These are phyloP conservation scores for Rhamphomyia laevipes DNA, from an alignment of 2,888 invertebrate species.

Conservation along the genomic window DNA sequence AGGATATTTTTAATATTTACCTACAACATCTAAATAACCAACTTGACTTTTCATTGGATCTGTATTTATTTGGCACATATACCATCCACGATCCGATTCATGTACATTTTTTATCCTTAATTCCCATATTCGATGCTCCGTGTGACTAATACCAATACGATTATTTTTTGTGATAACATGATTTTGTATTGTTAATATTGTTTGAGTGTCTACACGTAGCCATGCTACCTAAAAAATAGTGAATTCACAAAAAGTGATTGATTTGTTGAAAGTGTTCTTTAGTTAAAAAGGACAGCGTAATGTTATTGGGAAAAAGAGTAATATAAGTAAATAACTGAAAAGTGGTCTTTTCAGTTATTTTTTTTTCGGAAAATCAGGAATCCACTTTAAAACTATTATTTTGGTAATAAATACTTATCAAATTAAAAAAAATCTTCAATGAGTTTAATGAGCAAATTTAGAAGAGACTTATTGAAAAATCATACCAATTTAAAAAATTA, in stretches of 20 bases:
- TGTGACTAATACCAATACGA: conserved; percentile 71
- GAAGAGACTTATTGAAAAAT: no score
- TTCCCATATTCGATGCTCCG: conserved; percentile 77
- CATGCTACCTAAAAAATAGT: conserved; percentile 71
- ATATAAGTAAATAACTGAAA: no score
- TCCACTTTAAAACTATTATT: no score
- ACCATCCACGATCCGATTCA: conserved; percentile 63
- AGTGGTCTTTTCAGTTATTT: no score
- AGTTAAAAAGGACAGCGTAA: no score
- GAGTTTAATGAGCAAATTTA: no score
- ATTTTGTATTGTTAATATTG: conserved; percentile 78
- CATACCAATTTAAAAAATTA: no score
- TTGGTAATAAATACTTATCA: no score
- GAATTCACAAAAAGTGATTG: background rate
- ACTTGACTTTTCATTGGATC: conserved; percentile 88
- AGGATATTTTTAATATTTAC: conserved; percentile 45
- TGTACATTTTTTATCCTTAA: conserved; percentile 73
- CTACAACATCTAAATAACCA: conserved; percentile 76
- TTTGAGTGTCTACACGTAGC: conserved; percentile 82
- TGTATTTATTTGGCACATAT: conserved; percentile 90
- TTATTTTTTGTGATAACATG: conserved; percentile 85
- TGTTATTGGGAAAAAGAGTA: no score
- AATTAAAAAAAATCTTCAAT: no score
- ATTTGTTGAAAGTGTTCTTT: no score
- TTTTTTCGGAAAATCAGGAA: no score